These are phyloP conservation scores for Galeruca laticollis DNA, from an alignment of 2,888 invertebrate genomes.

Conservation along the genomic window DNA sequence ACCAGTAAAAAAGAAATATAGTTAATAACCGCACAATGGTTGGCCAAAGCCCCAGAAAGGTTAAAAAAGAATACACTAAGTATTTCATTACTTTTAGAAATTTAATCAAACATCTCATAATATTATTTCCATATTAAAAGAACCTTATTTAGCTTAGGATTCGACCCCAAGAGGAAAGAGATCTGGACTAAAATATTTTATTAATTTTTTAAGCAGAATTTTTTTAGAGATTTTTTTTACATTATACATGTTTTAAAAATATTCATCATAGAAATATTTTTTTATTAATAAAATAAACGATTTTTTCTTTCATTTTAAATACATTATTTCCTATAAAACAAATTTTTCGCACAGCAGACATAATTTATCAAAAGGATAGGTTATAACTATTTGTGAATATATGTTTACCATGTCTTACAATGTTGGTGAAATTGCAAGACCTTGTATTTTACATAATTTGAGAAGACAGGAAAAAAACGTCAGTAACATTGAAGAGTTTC, in stretches of 20 bases:
- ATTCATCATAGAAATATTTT: too few species aligned
- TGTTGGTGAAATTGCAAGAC: too few species aligned
- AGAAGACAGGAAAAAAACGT: too few species aligned
- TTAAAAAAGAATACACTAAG: neutral
- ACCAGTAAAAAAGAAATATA: neutral
- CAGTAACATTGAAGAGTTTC: too few species aligned
- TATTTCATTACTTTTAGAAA: neutral
- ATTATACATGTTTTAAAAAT: neutral
- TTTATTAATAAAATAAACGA: too few species aligned
- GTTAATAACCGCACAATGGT: neutral
- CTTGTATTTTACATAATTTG: too few species aligned
- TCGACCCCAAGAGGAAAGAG: neutral
- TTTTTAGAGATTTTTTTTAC: neutral
- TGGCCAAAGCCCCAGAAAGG: neutral
- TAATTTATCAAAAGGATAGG: neutral
- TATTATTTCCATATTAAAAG: neutral
- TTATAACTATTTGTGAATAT: too few species aligned
- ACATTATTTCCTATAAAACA: too few species aligned
- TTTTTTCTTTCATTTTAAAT: too few species aligned
- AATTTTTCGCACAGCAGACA: neutral
- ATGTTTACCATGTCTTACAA: too few species aligned
- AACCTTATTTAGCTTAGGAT: neutral
- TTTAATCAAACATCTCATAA: neutral
- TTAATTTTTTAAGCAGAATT: neutral
- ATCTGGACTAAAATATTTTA: neutral